Base-by-base conservation (phyloP, 2,888 invertebrate species). In the Tipula unca region DNA sequence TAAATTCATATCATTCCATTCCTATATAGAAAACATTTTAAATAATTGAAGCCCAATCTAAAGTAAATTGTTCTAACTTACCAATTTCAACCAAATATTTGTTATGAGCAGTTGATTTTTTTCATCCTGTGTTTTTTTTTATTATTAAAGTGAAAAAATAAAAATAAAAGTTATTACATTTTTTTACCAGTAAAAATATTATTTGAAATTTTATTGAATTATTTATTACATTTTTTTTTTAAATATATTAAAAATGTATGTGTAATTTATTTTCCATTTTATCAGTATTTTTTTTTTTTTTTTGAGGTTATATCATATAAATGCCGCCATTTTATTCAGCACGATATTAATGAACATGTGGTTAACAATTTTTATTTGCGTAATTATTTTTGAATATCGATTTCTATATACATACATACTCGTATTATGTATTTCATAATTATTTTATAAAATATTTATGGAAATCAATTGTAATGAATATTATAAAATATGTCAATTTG, bases 1-100 rank as follows among this genome's bases (percentile, higher is more conserved):
- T 91, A 99, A 93, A 93, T 99, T 99, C 93, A 97, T 97, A 92
- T 99, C 99, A 91, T 96, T 97, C 99, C 99, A 99, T 93, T 97
- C 98, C 98, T 32, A 29, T 82, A 82, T 3, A 29, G 29, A 85
- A 83, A 82, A 32, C 29, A 85, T 82, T 13, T 35, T 36, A 20
- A 39, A 39, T 84, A 29, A 36, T 25, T 10, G 69, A 84, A 48
- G 13, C 10, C 14, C 29, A 14, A 39, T 10, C 17, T 69, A 13
- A 35, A 39, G 25, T 83, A 42, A 35, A 42, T 39, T n/a, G 14
- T n/a, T 25, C 42, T n/a, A 85, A 54, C 89, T 89, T 88, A 90
- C 90, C 89, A 91, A 88, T 89, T 91, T 97, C 89, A 98, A 94
- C 98, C 98, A 98, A 92, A 98, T 96, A 93, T 98, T 98, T 90